Evolutionary conservation across 2,888 invertebrate species (phyloP).

Genomic region (Latrodectus hesperus): DNA sequence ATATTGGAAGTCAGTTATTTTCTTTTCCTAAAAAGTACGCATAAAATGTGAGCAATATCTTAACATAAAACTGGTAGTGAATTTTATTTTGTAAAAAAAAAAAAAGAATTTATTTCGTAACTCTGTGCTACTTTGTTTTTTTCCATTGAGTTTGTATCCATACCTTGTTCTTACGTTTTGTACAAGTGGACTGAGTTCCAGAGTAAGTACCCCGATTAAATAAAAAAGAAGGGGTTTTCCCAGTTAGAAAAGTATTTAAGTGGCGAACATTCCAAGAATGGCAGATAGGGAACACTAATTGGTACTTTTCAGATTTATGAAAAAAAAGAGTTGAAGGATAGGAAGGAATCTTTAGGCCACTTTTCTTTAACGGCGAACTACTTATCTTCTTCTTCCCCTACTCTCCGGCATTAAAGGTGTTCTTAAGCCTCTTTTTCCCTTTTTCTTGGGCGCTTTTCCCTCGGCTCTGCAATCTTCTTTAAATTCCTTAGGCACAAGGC

Average conservation of each 20-base stretch:
- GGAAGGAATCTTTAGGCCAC: constrained; percentile 23
- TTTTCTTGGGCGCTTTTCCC: background rate
- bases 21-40: too few relatives aligned
- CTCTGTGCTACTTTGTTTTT: too few relatives aligned
- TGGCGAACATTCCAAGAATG: constrained; percentile 19
- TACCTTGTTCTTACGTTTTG: too few relatives aligned
- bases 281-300: constrained; percentile 53
- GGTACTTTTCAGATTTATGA: constrained; percentile 61
- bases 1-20: too few relatives aligned
- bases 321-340: constrained; percentile 5
- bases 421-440: constrained; percentile 15
- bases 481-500: background rate
- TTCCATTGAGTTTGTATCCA: too few relatives aligned
- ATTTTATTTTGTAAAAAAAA: too few relatives aligned
- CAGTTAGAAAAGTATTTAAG: constrained; percentile 8
- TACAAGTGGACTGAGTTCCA: background rate
- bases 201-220: background rate
- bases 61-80: too few relatives aligned
- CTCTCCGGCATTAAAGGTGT: constrained; percentile 18
- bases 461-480: background rate
- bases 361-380: constrained; percentile 18
- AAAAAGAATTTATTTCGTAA: too few relatives aligned
- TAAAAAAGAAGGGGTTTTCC: background rate
- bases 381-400: background rate
- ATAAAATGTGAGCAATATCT: too few relatives aligned